Evolutionary conservation across 2,113 vertebrate species (phyloP).

Genomic region (Zingel zingel): DNA sequence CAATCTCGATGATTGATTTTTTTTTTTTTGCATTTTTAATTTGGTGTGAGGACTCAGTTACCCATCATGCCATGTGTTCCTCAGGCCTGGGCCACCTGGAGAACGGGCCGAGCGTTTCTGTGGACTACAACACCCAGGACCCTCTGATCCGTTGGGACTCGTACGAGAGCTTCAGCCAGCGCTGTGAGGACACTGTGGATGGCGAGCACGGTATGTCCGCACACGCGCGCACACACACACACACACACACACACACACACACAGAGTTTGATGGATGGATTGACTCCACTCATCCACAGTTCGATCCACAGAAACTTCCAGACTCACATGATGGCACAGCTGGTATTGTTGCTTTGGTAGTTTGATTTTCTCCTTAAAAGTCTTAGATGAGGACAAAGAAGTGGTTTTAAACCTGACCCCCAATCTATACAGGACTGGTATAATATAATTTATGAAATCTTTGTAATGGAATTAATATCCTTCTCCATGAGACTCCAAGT

Average conservation of each 20-base stretch:
- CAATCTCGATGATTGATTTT: too few relatives aligned
- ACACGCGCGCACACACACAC: slow-evolving; percentile 13
- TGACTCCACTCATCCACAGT: slow-evolving; percentile 19
- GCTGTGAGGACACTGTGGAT: slow-evolving; percentile 86
- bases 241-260: slow-evolving; percentile 9
- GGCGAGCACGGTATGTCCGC: slow-evolving; percentile 74
- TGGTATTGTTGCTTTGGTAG: neutral
- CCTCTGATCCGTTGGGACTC: slow-evolving; percentile 97
- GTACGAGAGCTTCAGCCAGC: slow-evolving; percentile 91
- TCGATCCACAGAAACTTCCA: neutral
- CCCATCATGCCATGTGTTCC: slow-evolving; percentile 23
- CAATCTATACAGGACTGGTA: too few relatives aligned
- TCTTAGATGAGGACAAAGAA: too few relatives aligned
- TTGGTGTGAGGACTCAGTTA: neutral
- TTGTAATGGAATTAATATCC: too few relatives aligned
- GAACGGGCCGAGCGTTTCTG: slow-evolving; percentile 93
- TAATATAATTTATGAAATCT: too few relatives aligned
- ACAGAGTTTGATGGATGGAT: slow-evolving; percentile 13
- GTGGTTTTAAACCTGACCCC: too few relatives aligned
- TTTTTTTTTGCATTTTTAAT: neutral
- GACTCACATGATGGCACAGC: neutral
- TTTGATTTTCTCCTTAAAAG: neutral
- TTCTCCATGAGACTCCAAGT: too few relatives aligned
- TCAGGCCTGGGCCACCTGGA: slow-evolving; percentile 94
- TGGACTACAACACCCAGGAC: slow-evolving; percentile 96